Conservation (phyloP, 2,888 invertebrate species). For the Agriopis aurantiaria region DNA sequence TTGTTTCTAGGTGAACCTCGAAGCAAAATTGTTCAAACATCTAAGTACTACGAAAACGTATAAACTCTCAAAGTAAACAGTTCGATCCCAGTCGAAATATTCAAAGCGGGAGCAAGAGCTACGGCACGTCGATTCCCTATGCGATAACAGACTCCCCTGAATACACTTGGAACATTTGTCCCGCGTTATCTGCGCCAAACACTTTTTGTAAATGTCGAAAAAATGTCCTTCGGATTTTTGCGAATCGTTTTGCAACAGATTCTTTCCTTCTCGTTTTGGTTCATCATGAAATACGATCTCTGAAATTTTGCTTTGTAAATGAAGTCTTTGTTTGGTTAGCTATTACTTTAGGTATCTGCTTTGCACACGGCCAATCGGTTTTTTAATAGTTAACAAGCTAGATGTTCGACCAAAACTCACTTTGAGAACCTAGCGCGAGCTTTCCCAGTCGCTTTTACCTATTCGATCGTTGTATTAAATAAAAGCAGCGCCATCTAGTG, state of each 20-base stretch:
- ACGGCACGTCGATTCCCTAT: conserved; percentile 58
- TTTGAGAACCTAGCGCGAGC: no score
- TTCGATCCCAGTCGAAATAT: conserved; percentile 40
- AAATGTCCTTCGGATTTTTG: conserved; percentile 46
- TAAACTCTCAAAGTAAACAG: conserved; percentile 20
- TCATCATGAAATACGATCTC: background rate
- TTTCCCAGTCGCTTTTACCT: no score
- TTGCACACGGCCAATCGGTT: no score
- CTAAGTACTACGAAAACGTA: conserved; percentile 2
- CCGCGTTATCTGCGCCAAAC: conserved; percentile 69
- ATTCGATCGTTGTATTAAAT: no score
- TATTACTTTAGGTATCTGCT: no score
- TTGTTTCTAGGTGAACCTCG: no score
- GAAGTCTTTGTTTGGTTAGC: background rate
- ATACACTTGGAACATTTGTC: conserved; percentile 64
- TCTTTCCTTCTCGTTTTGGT: conserved; percentile 5
- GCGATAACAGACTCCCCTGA: conserved; percentile 64
- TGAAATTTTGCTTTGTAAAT: background rate
- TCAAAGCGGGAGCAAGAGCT: conserved; percentile 49
- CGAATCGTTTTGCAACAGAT: conserved; percentile 26
- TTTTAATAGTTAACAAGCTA: no score
- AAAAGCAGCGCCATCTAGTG: no score
- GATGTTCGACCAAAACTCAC: no score
- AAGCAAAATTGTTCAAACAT: background rate
- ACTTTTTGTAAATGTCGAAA: conserved; percentile 55